phyloP scores from a whole-genome alignment of 1,140 invertebrate species.

The Drosophila aff. region DNA sequence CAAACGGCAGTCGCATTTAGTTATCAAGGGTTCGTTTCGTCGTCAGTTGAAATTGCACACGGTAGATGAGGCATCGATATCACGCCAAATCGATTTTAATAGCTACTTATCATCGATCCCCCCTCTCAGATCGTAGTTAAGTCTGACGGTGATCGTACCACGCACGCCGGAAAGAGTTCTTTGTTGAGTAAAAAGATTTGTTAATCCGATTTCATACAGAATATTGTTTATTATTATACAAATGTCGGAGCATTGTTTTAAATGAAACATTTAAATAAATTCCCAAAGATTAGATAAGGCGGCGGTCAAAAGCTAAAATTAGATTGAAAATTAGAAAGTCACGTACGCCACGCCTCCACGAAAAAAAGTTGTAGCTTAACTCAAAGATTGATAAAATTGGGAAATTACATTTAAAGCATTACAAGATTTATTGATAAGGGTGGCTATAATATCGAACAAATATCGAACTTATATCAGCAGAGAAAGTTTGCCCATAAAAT shows the following conservation, averaged over 20 bases:
- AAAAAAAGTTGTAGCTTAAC: not conserved
- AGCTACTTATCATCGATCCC: constrained; percentile 1
- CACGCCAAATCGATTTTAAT: constrained; percentile 7
- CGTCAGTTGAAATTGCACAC: constrained; percentile 33
- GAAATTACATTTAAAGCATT: constrained; percentile 9
- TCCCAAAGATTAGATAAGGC: constrained; percentile 21
- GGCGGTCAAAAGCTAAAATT: not conserved
- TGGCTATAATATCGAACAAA: no score
- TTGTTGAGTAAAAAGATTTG: not conserved
- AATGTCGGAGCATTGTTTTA: not conserved
- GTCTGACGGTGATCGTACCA: not conserved
- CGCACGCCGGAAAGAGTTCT: not conserved
- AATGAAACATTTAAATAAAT: not conserved
- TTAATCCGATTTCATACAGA: not conserved
- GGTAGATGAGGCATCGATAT: constrained; percentile 20
- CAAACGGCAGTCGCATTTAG: constrained; percentile 24
- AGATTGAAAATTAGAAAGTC: constrained; percentile 15
- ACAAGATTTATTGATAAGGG: not conserved
- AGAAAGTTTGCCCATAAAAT: not conserved
- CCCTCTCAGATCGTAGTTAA: not conserved
- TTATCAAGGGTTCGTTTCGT: constrained; percentile 35
- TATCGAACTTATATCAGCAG: no score
- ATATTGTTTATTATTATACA: not conserved
- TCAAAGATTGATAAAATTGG: constrained; percentile 2
- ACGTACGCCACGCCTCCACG: constrained; percentile 25